Evolutionary conservation across 2,113 vertebrate species (phyloP), one percentile per base, ranked within the genome.

Genomic region (Petrocephalus microphthalmus): DNA sequence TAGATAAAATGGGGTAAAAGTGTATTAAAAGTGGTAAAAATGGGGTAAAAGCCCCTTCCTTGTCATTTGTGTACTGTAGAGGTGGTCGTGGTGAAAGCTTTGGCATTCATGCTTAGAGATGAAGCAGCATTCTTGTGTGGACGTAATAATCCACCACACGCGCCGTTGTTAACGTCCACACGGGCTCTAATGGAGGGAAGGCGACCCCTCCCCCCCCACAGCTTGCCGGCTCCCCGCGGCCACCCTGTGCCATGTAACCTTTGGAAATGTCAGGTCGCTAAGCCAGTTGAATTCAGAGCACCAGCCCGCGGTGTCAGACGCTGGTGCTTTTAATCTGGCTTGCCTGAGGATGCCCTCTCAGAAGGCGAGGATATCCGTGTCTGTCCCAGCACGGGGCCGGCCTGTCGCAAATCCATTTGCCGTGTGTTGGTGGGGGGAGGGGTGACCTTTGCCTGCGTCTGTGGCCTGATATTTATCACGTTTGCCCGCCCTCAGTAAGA

Each of bases 301-400:
- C 92, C 90, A 90, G 92, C 93, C 92, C 67, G 85, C 81, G 90
- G 93, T 94, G 95, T 95, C 95, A 94, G 94, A 95, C 92, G 89
- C 92, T 92, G 94, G 95, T 95, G 93, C 91, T 93, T 96, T 95
- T 94, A 95, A 95, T 95, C 93, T 93, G 92, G 91, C 95, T 94
- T 94, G 93, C 22, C 88, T n/a, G 53, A 85, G 90, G 94, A 94
- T 93, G 93, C 93, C 92, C 93, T 95, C 91, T 94, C 93, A 92
- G 94, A 95, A 94, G 93, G 93, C 92, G 93, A 93, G 92, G 89
- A 91, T 90, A 95, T 93, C 93, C 91, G 93, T 94, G 94, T 93
- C 92, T 91, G 93, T 92, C 92, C 90, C 88, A 83, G 90, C 88
- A 89, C 53, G 5, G 88, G 85, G 90, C 89, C 42, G 5, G 82